Conservation (phyloP, 2,113 vertebrate genomes). For the Cyanoramphus novaezelandiae region DNA sequence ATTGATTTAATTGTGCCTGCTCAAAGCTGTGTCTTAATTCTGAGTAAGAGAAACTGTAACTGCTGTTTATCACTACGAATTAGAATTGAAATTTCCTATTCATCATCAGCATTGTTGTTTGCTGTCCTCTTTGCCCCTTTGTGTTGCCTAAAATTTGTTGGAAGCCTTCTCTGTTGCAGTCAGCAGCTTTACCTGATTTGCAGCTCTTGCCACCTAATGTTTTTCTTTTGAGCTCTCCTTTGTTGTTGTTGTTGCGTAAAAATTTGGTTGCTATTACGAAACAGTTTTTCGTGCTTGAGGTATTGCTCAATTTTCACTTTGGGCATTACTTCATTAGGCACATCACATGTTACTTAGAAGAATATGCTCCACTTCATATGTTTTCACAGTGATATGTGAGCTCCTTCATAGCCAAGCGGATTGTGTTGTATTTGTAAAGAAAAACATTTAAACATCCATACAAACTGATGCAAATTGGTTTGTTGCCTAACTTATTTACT, state of each 20-base stretch:
- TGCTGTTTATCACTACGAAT: neutral
- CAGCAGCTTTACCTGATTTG: constrained; percentile 57
- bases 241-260: constrained; percentile 57
- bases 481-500: neutral
- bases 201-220: constrained; percentile 27
- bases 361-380: neutral
- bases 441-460: neutral
- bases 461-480: neutral
- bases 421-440: neutral
- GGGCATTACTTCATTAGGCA: constrained; percentile 18
- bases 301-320: constrained; percentile 52
- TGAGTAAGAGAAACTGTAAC: neutral
- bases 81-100: neutral
- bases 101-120: neutral
- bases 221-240: constrained; percentile 29
- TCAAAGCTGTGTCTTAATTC: neutral
- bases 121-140: neutral
- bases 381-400: neutral
- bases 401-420: neutral
- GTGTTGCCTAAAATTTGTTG: neutral
- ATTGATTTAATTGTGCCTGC: neutral
- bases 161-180: constrained; percentile 1
- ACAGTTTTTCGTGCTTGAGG: constrained; percentile 8
- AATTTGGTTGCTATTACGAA: constrained; percentile 13
- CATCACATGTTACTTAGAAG: neutral